These are phyloP conservation scores for Caenorhabditis wallacei DNA, from an alignment of 2,888 invertebrate genomes.

Conservation along the genomic window DNA sequence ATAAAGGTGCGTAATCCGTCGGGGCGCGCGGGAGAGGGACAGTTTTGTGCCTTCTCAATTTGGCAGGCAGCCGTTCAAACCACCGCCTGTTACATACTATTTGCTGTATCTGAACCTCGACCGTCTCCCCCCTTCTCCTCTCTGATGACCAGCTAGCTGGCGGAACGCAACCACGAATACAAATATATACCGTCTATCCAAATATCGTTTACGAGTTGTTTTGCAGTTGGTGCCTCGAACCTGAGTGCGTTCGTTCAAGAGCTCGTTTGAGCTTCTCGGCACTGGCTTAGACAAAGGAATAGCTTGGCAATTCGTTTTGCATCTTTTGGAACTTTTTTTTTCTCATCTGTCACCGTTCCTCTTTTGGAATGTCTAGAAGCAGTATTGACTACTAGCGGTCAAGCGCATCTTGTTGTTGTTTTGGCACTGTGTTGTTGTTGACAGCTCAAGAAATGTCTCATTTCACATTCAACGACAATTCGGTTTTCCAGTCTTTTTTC, in stretches of 20 bases:
- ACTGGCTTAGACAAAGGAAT: constrained; percentile 23
- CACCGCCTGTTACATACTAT: constrained; percentile 75
- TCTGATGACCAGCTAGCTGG: constrained; percentile 67
- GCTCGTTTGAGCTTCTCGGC: constrained; percentile 15
- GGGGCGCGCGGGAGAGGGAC: constrained; percentile 13
- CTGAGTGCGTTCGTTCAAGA: constrained; percentile 59
- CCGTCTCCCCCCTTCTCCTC: constrained; percentile 24
- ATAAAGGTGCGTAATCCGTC: constrained; percentile 64
- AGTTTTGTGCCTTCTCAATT: constrained; percentile 57
- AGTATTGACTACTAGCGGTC: constrained; percentile 55
- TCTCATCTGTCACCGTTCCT: constrained; percentile 40
- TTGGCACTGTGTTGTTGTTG: constrained; percentile 64
- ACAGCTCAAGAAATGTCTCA: constrained; percentile 66
- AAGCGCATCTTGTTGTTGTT: constrained; percentile 67
- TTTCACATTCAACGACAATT: constrained; percentile 63
- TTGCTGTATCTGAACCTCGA: constrained; percentile 70
- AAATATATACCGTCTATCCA: constrained; percentile 68
- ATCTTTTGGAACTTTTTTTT: constrained; percentile 11
- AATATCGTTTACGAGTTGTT: constrained; percentile 71
- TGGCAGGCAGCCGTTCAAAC: constrained; percentile 64
- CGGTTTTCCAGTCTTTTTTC: constrained; percentile 23
- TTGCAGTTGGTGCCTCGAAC: constrained; percentile 65
- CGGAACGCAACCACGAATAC: constrained; percentile 66
- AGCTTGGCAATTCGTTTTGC: constrained; percentile 33
- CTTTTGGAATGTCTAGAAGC: constrained; percentile 13